phyloP scores from a whole-genome alignment of 1,140 invertebrate species.

The Mya arenaria region DNA sequence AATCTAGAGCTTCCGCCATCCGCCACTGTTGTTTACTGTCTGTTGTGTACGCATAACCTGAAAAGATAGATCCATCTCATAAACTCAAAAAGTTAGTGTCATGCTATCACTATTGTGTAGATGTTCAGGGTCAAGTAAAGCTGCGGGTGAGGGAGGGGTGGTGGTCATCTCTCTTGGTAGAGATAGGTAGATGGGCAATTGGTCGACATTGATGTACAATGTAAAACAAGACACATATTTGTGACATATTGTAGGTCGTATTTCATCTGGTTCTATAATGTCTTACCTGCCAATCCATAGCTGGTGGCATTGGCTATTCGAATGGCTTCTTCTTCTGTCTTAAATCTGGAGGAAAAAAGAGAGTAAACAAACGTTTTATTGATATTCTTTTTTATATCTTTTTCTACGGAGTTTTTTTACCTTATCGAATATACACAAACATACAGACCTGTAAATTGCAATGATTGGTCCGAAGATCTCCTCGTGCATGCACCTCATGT shows the following conservation, averaged over 20 bases:
- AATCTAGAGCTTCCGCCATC: not conserved
- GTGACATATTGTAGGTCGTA: no score
- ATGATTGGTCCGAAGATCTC: not conserved
- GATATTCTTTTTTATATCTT: not conserved
- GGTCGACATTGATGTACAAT: no score
- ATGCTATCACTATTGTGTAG: no score
- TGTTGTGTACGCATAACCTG: not conserved
- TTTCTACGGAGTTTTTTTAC: not conserved
- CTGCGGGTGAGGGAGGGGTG: no score
- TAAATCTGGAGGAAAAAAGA: not conserved
- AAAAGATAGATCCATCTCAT: no score
- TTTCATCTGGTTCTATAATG: no score
- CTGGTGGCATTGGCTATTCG: not conserved
- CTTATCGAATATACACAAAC: not conserved
- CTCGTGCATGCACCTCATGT: slow-evolving; percentile 84
- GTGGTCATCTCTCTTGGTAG: no score
- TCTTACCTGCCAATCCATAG: not conserved
- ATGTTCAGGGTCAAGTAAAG: no score
- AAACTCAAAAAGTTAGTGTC: no score
- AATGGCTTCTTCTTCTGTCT: not conserved
- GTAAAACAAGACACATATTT: no score
- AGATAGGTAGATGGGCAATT: no score
- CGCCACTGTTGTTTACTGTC: not conserved
- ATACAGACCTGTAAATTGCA: not conserved
- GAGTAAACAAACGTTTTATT: not conserved